Conservation (phyloP, 1,140 invertebrate genomes). For the Dendroctonus ponderosae region DNA sequence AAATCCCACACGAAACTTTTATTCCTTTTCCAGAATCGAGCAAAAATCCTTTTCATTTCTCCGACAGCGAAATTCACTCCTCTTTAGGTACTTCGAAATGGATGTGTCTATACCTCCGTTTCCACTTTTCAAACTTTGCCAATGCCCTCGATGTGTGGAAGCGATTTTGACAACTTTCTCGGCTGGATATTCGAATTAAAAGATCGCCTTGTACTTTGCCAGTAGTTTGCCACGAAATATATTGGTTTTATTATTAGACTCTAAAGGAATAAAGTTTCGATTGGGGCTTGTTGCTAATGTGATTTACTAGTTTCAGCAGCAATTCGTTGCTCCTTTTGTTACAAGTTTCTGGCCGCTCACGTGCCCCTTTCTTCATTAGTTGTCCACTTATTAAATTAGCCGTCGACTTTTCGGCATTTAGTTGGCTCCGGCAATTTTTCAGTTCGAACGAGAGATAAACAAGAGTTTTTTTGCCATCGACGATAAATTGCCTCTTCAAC, state of each 20-base stretch:
- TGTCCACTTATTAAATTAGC: slow-evolving; percentile 22
- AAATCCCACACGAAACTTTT: slow-evolving; percentile 11
- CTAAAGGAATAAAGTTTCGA: too few relatives aligned
- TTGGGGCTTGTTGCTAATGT: too few relatives aligned
- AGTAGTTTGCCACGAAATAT: too few relatives aligned
- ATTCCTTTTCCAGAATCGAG: background rate
- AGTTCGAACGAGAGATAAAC: too few relatives aligned
- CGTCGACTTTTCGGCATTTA: slow-evolving; percentile 20
- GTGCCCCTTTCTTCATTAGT: slow-evolving; percentile 15
- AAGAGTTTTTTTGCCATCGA: too few relatives aligned
- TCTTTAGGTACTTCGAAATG: slow-evolving; percentile 9
- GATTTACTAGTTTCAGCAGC: too few relatives aligned
- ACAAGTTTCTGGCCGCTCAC: too few relatives aligned
- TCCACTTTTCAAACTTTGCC: slow-evolving; percentile 2
- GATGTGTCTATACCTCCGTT: slow-evolving; percentile 3
- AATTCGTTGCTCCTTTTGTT: too few relatives aligned
- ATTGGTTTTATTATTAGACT: too few relatives aligned
- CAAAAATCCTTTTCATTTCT: slow-evolving; percentile 10
- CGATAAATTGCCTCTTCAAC: background rate
- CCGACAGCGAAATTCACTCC: slow-evolving; percentile 12
- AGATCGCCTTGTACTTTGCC: too few relatives aligned
- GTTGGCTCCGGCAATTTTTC: background rate
- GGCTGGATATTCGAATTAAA: background rate
- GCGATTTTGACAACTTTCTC: slow-evolving; percentile 1
- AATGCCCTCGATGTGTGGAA: background rate